phyloP scores from a whole-genome alignment of 2,888 invertebrate genomes.

The Spisula subtruncata region DNA sequence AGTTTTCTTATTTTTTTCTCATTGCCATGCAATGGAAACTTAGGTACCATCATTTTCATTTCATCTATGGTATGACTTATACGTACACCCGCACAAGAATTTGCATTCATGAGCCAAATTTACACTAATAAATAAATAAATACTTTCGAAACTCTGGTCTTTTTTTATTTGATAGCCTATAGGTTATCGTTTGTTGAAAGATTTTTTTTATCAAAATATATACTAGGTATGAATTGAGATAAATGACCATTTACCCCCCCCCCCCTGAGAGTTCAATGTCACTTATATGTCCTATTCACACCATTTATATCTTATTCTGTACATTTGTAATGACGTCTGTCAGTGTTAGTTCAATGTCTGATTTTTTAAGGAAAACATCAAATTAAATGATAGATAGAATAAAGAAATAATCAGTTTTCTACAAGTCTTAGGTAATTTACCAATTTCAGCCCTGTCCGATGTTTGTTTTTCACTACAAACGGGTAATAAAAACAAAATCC shows the following conservation, averaged over 20 bases:
- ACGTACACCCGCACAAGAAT: too few relatives aligned
- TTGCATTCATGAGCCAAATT: neutral
- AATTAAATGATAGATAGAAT: neutral
- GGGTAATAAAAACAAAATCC: constrained; percentile 36
- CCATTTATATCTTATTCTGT: neutral
- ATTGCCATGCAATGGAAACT: too few relatives aligned
- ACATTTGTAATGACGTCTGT: neutral
- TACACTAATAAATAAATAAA: neutral
- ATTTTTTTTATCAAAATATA: neutral
- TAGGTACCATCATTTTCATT: too few relatives aligned
- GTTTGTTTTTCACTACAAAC: constrained; percentile 53
- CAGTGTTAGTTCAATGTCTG: neutral
- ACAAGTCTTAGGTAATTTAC: constrained; percentile 34
- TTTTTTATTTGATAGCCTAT: neutral
- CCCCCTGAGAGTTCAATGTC: neutral
- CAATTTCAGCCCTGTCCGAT: constrained; percentile 35
- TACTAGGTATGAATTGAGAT: neutral
- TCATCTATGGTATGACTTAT: too few relatives aligned
- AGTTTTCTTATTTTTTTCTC: too few relatives aligned
- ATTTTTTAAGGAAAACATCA: neutral
- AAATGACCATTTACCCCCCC: neutral
- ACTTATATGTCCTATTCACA: neutral
- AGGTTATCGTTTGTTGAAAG: neutral
- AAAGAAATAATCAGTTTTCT: constrained; percentile 21
- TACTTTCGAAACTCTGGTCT: neutral